Evolutionary conservation across 2,113 vertebrate species (phyloP).

Genomic region (Passer montanus): DNA sequence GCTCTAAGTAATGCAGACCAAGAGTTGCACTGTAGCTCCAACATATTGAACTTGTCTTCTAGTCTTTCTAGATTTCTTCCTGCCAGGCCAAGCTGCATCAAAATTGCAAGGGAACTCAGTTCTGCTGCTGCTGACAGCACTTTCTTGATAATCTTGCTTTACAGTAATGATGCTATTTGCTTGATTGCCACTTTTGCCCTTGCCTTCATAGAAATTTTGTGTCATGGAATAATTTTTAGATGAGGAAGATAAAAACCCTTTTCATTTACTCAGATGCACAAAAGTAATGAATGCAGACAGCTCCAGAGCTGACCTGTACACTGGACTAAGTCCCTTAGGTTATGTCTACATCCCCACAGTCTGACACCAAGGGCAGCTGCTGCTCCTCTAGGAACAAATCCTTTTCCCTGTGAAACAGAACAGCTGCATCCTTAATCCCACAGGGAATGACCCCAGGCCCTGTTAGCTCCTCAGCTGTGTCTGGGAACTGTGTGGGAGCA

Average conservation of each 20-base stretch:
- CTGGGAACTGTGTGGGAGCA: background rate
- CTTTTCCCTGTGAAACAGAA: background rate
- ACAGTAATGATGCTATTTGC: background rate
- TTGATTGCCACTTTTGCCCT: background rate
- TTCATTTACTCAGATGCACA: background rate
- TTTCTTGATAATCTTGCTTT: background rate
- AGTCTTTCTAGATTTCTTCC: background rate
- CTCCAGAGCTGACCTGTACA: background rate
- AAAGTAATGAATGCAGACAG: background rate
- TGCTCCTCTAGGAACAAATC: background rate
- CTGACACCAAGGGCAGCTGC: background rate
- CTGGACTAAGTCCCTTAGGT: background rate
- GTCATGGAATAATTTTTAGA: background rate
- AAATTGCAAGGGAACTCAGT: background rate
- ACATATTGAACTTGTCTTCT: background rate
- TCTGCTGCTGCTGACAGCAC: background rate
- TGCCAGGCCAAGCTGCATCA: background rate
- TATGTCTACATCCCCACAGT: rapidly evolving
- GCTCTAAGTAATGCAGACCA: background rate
- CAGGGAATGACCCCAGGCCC: background rate
- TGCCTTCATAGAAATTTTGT: background rate
- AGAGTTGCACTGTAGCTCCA: background rate
- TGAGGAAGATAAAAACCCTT: background rate
- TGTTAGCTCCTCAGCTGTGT: background rate
- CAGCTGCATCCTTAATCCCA: background rate